Evolutionary conservation across 2,888 invertebrate genomes (phyloP).

Genomic region (Chironomus tentans): DNA sequence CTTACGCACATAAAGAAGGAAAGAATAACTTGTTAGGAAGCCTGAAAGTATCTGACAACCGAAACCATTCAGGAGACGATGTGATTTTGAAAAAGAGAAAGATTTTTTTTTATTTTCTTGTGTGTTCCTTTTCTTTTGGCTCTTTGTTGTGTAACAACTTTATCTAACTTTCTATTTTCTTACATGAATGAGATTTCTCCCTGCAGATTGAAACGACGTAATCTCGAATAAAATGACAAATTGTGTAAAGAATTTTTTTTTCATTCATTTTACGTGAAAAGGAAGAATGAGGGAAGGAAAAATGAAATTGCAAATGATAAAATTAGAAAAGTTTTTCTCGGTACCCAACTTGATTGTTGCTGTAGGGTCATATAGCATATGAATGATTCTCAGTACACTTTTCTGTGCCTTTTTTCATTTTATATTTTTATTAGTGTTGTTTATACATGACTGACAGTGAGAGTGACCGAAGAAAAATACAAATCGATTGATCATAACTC

Average conservation of each 20-base stretch:
- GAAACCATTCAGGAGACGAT: no score
- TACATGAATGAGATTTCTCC: not conserved
- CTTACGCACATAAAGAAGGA: no score
- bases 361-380: not conserved
- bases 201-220: slow-evolving; percentile 4
- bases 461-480: not conserved
- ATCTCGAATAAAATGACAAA: slow-evolving; percentile 22
- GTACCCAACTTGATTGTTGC: not conserved
- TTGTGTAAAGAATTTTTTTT: not conserved
- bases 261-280: not conserved
- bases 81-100: no score
- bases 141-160: slow-evolving; percentile 7
- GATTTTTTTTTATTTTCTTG: no score
- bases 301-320: not conserved
- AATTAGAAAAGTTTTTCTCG: not conserved
- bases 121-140: not conserved
- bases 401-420: no score
- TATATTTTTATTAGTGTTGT: no score
- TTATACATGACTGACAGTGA: no score
- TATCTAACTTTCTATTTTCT: not conserved
- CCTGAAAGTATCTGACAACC: no score
- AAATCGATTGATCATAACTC: slow-evolving; percentile 20
- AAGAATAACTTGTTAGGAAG: no score
- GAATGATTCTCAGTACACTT: not conserved
- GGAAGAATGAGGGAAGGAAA: not conserved